A percentile compares a stretch with the other conserved stretches of the same genome.
phyloP scores from a whole-genome alignment of 2,888 invertebrate species.

The Drosophila macrospina region DNA sequence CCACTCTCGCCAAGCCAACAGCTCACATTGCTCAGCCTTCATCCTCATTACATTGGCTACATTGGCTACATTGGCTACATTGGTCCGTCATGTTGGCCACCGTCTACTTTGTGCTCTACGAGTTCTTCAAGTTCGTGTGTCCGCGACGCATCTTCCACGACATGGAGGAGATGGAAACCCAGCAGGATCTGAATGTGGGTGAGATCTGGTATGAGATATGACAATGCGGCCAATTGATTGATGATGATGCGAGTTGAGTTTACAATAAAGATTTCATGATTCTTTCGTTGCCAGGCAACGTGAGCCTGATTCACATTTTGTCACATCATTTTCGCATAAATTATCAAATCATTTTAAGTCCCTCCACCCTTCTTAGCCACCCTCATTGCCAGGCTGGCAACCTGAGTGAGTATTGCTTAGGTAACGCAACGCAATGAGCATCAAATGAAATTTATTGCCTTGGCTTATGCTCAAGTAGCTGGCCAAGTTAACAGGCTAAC shows the following conservation, averaged over 20 bases:
- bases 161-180: constrained; percentile 46
- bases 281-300: constrained; percentile 34
- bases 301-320: constrained; percentile 43
- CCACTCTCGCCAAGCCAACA: constrained; percentile 42
- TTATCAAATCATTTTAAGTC: constrained; percentile 77
- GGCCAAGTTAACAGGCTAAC: constrained; percentile 15
- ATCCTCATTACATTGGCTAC: constrained; percentile 37
- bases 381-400: constrained; percentile 27
- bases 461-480: constrained; percentile 52
- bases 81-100: constrained; percentile 48
- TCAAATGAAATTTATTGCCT: constrained; percentile 71
- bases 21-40: constrained; percentile 13
- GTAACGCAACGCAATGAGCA: constrained; percentile 65
- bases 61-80: constrained; percentile 23
- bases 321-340: constrained; percentile 80
- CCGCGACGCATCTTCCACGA: constrained; percentile 59
- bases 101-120: constrained; percentile 55
- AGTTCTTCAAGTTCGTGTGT: constrained; percentile 56
- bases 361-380: background rate
- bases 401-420: constrained; percentile 47
- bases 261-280: constrained; percentile 51
- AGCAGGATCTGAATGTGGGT: background rate
- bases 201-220: constrained; percentile 53
- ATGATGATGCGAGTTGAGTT: constrained; percentile 44
- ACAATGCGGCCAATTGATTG: constrained; percentile 67